Base-by-base conservation (phyloP, 2,888 invertebrate species). In the Platycheirus albimanus region DNA sequence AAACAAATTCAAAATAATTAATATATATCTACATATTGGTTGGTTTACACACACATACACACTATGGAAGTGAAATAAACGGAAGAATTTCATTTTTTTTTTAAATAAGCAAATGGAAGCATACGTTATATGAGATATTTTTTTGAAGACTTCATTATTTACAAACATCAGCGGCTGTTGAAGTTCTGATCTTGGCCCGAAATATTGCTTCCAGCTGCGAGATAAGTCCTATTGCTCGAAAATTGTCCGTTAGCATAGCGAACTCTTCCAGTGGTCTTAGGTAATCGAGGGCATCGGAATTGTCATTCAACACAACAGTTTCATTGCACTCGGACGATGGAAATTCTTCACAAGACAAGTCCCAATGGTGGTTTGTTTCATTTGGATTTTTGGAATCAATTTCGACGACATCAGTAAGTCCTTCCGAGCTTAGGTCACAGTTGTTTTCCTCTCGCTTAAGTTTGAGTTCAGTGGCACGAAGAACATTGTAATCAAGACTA, bases 181-280 rank as follows among this genome's bases (percentile, higher is more conserved):
- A n/a, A 11, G 56, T 28, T 7, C 69, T 67, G 1, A 69, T 56
- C 20, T 69, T 83, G 3, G 72, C 11, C 1, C 88, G 88, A 15
- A 90, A 89, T 36, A 89, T 87, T 54, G 88, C 86, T 58, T 90
- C 90, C 36, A 90, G 85, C 67, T 90, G 90, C 5, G 88, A 87
- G 33, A 90, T 87, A 33, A 90, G 85, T 1, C 90, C 90, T 47
- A 90, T 90, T 45, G 88, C 90, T 13, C 90, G 88, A 85, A 89
- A 90, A 69, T 90, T 89, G 52, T 90, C 90, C 66, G 88, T 87
- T 17, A 89, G 74, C 81, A 90, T 86, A 0, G 88, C 90, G 43
- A 90, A 90, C 11, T 90, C 90, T 43, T 90, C 90, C 10, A 90
- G 72, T 0, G 90, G 90, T 43, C 88, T 89, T 0, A 90, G 86